These are phyloP conservation scores for Campoletis raptor DNA, from an alignment of 2,888 invertebrate species.

Conservation along the genomic window DNA sequence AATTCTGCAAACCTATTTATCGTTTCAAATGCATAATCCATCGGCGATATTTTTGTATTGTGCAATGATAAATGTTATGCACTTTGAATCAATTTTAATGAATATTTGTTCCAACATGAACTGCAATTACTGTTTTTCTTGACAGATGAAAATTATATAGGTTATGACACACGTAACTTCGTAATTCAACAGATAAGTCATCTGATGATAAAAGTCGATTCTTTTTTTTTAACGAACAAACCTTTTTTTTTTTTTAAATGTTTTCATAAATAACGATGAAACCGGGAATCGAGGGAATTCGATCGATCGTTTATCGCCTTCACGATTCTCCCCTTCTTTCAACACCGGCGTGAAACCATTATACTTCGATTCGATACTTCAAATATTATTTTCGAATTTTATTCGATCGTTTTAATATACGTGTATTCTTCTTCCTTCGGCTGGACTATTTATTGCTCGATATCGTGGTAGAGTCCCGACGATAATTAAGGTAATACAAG, in stretches of 20 bases:
- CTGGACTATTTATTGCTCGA: slow-evolving; percentile 35
- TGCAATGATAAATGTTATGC: background rate
- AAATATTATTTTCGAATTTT: background rate
- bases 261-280: background rate
- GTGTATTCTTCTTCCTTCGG: slow-evolving; percentile 36
- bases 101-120: background rate
- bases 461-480: slow-evolving; percentile 52
- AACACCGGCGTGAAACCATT: slow-evolving; percentile 14
- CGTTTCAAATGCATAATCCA: slow-evolving; percentile 18
- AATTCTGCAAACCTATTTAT: slow-evolving; percentile 45
- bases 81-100: background rate
- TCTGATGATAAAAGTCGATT: background rate
- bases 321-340: slow-evolving; percentile 15
- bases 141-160: background rate
- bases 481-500: slow-evolving; percentile 61
- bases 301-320: slow-evolving; percentile 29
- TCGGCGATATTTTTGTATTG: background rate
- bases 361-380: slow-evolving; percentile 28
- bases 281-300: background rate
- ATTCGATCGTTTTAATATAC: slow-evolving; percentile 3
- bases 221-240: background rate
- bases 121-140: background rate
- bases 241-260: background rate
- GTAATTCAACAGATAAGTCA: background rate
- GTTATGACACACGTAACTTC: background rate